Percentiles rank a stretch among this genome's conserved stretches.
phyloP scores from a whole-genome alignment of 2,797 vertebrate genomes.

The Anabas testudineus region DNA sequence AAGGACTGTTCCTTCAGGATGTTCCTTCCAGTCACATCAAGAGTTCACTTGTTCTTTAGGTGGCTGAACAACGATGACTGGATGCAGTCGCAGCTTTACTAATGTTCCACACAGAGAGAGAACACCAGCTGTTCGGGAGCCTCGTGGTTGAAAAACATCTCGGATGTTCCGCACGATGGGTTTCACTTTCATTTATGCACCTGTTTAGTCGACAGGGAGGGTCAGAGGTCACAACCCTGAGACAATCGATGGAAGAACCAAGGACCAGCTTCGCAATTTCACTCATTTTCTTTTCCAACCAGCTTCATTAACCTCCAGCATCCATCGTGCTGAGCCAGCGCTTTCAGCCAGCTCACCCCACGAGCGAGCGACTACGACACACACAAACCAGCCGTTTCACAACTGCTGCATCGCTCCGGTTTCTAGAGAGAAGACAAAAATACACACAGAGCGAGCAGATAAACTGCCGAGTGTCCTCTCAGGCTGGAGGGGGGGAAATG shows the following conservation, averaged over 20 bases:
- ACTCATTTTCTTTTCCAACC: background rate
- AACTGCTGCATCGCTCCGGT: slow-evolving; percentile 30
- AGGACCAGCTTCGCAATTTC: background rate
- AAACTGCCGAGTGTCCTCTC: slow-evolving; percentile 13
- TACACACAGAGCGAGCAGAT: slow-evolving; percentile 39
- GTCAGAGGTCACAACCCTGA: slow-evolving; percentile 6
- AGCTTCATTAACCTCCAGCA: slow-evolving; percentile 17
- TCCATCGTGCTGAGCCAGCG: slow-evolving; percentile 41
- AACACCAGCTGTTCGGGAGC: background rate
- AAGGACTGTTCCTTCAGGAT: no score
- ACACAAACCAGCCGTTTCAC: slow-evolving; percentile 49
- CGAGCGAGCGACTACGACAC: slow-evolving; percentile 1
- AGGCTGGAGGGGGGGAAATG: background rate
- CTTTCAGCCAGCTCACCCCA: slow-evolving; percentile 3
- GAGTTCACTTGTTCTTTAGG: no score
- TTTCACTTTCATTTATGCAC: background rate
- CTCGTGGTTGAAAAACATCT: background rate
- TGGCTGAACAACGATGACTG: no score
- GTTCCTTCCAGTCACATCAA: no score
- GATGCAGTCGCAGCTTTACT: no score
- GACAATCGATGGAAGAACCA: background rate
- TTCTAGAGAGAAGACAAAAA: slow-evolving; percentile 48
- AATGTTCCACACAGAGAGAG: no score
- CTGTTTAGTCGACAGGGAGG: background rate
- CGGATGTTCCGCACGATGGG: no score